Percentiles rank a stretch among this genome's conserved stretches.
These are phyloP conservation scores for Lates calcarifer DNA, from an alignment of 2,113 vertebrate genomes.

Conservation along the genomic window DNA sequence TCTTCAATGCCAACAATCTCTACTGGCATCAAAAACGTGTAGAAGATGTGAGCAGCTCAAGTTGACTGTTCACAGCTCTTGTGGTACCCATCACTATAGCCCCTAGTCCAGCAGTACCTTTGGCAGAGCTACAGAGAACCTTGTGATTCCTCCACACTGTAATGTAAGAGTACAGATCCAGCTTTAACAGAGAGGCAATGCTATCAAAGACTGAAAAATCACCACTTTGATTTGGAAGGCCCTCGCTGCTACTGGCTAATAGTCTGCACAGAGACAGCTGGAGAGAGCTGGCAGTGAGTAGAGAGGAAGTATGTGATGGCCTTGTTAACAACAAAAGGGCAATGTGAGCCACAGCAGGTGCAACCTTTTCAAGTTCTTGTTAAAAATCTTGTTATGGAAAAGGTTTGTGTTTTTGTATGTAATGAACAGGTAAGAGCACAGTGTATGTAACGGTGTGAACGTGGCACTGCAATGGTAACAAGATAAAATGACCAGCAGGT, in stretches of 20 bases:
- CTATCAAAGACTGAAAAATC: conserved; percentile 29
- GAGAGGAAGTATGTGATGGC: neutral
- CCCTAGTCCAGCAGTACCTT: neutral
- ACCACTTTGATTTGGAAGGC: neutral
- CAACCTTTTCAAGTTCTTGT: conserved; percentile 44
- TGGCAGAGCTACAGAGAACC: neutral
- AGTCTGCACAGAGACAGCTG: conserved; percentile 6
- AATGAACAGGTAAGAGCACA: conserved; percentile 13
- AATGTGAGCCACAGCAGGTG: conserved; percentile 9
- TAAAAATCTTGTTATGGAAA: conserved; percentile 17
- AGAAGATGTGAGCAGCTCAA: neutral
- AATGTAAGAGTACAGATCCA: neutral
- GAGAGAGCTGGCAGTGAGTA: neutral
- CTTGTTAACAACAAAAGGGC: conserved; percentile 40
- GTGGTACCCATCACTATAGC: neutral
- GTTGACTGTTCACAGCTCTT: neutral
- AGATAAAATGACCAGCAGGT: conserved; percentile 15
- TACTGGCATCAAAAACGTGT: neutral
- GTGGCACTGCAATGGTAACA: neutral
- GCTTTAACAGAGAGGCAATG: neutral
- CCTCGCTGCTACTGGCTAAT: conserved; percentile 17
- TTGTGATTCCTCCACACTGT: neutral
- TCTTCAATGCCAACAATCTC: neutral
- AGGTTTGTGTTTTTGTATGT: conserved; percentile 14
- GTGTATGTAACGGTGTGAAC: neutral